These are phyloP conservation scores for Ophion costatus DNA, from an alignment of 2,888 invertebrate species.

Conservation along the genomic window DNA sequence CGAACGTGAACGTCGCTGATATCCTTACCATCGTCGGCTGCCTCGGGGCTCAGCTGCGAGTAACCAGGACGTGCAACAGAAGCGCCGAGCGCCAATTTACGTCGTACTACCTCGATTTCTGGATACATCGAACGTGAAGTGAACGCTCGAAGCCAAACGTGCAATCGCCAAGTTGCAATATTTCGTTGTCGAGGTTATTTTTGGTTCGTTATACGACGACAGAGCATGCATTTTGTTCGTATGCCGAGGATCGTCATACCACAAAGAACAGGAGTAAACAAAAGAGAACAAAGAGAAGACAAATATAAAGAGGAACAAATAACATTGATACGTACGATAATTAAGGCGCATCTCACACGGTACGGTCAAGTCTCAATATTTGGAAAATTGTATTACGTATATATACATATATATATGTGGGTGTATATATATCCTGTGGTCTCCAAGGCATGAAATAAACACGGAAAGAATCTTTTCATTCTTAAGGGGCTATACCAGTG, in stretches of 20 bases:
- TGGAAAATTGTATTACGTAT: constrained; percentile 28
- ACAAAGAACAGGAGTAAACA: constrained; percentile 55
- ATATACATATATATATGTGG: constrained; percentile 5
- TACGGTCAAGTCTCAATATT: constrained; percentile 44
- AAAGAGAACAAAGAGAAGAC: constrained; percentile 43
- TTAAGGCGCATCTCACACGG: constrained; percentile 40
- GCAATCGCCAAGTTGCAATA: constrained; percentile 2
- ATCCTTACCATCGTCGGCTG: constrained; percentile 80
- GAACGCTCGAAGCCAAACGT: constrained; percentile 10
- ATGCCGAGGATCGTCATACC: constrained; percentile 10
- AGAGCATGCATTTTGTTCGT: constrained; percentile 33
- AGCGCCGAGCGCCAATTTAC: constrained; percentile 61
- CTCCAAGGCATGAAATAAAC: neutral
- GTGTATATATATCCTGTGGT: neutral
- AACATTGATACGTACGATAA: constrained; percentile 65
- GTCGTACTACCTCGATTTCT: constrained; percentile 57
- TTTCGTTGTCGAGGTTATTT: constrained; percentile 14
- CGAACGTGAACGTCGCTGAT: constrained; percentile 68
- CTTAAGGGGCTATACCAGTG: too few relatives aligned
- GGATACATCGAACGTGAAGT: constrained; percentile 21
- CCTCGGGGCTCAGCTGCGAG: constrained; percentile 72
- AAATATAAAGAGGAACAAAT: constrained; percentile 30
- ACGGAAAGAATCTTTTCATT: too few relatives aligned
- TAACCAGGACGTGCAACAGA: constrained; percentile 70
- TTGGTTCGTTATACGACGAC: constrained; percentile 15